Base-by-base conservation (phyloP, 1,140 invertebrate species). In the Zaprionus lachaisei region DNA sequence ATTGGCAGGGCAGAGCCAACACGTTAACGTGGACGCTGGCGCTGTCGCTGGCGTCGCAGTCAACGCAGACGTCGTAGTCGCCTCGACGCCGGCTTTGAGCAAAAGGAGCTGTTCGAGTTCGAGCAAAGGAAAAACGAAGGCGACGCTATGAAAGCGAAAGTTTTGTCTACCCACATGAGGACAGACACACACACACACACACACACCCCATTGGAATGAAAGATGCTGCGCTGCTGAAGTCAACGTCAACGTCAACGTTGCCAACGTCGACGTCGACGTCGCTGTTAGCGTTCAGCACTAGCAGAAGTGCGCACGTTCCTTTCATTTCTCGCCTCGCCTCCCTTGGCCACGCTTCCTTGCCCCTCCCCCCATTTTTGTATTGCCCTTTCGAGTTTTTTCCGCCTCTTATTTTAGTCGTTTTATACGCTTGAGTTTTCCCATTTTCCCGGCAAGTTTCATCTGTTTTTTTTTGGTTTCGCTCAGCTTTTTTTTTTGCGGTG, bases 71-170 rank as follows among this genome's bases (percentile, higher is more conserved):
- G 38, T 58, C n/a, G 26, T n/a, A 51, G 51, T 38, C 41, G 31
- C 4, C 11, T 28, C 41, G 31, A 12, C 11, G 38, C 31, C 24
- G 28, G 12, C 37, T n/a, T 20, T 56, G 63, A 67, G 72, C 20
- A 56, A 68, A 75, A 70, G 60, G 24, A 76, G 61, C 56, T 76
- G 22, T 12, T 41, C 38, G n/a, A 67, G 22, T 15, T 41, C 28
- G n/a, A 67, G 47, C 20, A 47, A 38, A 69, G 67, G 41, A 73
- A 86, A 86, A 83, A 83, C 70, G 84, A 83, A 66, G 78, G 51
- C 57, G 68, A 44, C 49, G 49, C 47, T 64, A 80, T 54, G 81
- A 87, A 86, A 89, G 75, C 83, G 85, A 89, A 89, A 89, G 84
- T 89, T 75, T 68, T 83, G 80, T 72, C 75, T 78, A 77, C 73